Evolutionary conservation across 2,888 invertebrate genomes (phyloP).

Genomic region (Cephus rjabovi): DNA sequence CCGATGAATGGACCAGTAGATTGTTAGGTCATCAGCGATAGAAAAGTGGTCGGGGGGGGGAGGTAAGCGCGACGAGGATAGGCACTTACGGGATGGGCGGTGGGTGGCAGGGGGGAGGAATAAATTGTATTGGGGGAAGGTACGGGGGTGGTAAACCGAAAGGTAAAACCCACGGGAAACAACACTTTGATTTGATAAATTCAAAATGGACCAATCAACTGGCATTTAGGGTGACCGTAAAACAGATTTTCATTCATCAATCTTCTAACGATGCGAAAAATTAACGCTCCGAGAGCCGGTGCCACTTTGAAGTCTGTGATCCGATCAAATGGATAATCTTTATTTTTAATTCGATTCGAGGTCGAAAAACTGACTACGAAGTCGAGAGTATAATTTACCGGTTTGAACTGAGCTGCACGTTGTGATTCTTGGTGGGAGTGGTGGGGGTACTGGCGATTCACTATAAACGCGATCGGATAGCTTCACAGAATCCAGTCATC

Average conservation of each 20-base stretch:
- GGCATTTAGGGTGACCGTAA: not conserved
- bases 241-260: not conserved
- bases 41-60: constrained; percentile 23
- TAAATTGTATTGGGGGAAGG: not conserved
- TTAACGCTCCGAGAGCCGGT: not conserved
- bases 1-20: constrained; percentile 32
- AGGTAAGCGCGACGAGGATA: not conserved
- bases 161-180: not conserved
- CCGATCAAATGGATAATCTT: not conserved
- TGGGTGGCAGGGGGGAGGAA: not conserved
- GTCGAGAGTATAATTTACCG: not conserved
- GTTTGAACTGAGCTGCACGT: not conserved
- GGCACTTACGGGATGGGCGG: not conserved
- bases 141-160: not conserved
- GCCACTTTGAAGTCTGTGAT: not conserved
- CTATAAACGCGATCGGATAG: constrained; percentile 33
- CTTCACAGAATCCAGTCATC: constrained; percentile 35
- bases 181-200: not conserved
- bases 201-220: not conserved
- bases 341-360: not conserved
- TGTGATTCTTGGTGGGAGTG: not conserved
- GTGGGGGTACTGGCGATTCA: constrained; percentile 31
- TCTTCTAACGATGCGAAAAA: not conserved
- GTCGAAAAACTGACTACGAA: not conserved
- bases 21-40: constrained; percentile 36